Base-by-base conservation (phyloP, 2,888 invertebrate species). In the Actias luna region DNA sequence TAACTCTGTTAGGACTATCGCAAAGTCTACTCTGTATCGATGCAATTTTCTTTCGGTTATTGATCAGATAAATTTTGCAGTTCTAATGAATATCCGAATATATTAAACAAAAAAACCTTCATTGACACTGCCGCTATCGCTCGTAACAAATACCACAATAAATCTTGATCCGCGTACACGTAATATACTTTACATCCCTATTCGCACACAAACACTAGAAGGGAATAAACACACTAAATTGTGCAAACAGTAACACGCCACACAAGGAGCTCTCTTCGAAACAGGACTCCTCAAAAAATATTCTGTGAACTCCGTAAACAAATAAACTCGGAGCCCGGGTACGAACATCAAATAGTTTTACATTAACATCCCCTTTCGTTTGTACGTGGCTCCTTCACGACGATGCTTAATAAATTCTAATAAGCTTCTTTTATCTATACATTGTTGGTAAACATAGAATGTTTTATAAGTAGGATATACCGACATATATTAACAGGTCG, bases 311-410 rank as follows among this genome's bases (percentile, higher is more conserved):
- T 77, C 75, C 66, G 76, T 80, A 83, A 80, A 84, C 80, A 87
- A 85, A 85, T 80, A 80, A 65, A 65, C 72, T 80, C 78, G 82
- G 76, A 77, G 78, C 71, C 29, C 29, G 55, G 14, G 55, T 55
- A 75, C 67, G 74, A 82, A 87, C 83, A 89, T 89, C 88, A 88
- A 89, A 89, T 88, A 89, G 83, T 84, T 80, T 77, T 75, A 82
- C 81, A 84, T 85, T 87, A 85, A 82, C 85, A 82, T 84, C 80
- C 80, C 78, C 75, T 76, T 77, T 68, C 69, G 71, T 79, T 74
- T 85, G 79, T 83, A 78, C 83, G 78, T 71, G 58, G 66, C 50
- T 62, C 50, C 66, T 72, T 69, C 55, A 55, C 55, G 70, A 75
- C 73, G 76, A 78, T 76, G 68, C 67, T 76, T 79, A 78, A 83